Conservation (phyloP, 2,888 invertebrate species). For the Coenonympha arcania region DNA sequence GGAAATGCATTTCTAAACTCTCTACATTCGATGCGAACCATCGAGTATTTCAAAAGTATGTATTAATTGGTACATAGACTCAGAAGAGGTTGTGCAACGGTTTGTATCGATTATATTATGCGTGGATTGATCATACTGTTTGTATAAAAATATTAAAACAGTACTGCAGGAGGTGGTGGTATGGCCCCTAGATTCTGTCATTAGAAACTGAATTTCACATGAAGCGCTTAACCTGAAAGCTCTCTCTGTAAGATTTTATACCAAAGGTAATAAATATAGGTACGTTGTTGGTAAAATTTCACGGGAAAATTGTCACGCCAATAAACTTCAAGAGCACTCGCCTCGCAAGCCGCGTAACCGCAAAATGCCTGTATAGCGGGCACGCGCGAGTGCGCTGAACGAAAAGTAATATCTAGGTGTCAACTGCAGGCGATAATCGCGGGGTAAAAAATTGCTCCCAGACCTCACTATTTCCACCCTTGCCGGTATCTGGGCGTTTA, state of each 20-base stretch:
- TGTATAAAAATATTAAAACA: too few species aligned
- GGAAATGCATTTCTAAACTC: slow-evolving; percentile 6
- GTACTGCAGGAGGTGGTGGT: too few species aligned
- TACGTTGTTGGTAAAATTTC: slow-evolving; percentile 29
- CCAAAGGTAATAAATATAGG: background rate
- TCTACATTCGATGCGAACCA: background rate
- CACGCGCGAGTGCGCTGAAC: slow-evolving; percentile 36
- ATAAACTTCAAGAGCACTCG: slow-evolving; percentile 60
- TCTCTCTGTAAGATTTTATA: background rate
- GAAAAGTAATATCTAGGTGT: slow-evolving; percentile 73
- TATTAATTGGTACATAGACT: too few species aligned
- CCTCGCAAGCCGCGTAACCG: slow-evolving; percentile 43
- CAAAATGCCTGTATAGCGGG: slow-evolving; percentile 46
- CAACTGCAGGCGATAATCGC: slow-evolving; percentile 72
- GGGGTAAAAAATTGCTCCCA: slow-evolving; percentile 66
- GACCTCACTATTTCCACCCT: slow-evolving; percentile 66
- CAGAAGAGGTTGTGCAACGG: too few species aligned
- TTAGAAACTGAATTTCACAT: too few species aligned
- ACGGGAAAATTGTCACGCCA: slow-evolving; percentile 51
- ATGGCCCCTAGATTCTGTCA: too few species aligned
- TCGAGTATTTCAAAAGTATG: background rate
- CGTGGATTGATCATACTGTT: too few species aligned
- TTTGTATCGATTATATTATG: too few species aligned
- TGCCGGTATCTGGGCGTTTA: slow-evolving; percentile 66
- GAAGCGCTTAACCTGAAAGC: too few species aligned